A percentile compares a stretch with the other conserved stretches of the same genome.
phyloP scores from a whole-genome alignment of 2,888 invertebrate species.

The Brachyopa scutellaris region DNA sequence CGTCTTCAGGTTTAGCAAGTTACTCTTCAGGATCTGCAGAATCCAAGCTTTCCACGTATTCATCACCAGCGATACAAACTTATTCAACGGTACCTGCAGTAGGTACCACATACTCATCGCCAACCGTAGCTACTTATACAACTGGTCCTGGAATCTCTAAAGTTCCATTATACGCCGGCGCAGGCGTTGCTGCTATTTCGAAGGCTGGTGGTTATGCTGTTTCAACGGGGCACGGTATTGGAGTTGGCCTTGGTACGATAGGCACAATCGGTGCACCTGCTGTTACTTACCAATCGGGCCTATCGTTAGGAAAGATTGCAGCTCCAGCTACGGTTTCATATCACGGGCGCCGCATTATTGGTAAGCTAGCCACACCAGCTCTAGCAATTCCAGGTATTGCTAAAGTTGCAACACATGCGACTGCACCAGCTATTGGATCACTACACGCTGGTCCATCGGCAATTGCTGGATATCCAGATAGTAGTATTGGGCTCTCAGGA shows the following conservation, averaged over 20 bases:
- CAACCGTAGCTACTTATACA: conserved; percentile 11
- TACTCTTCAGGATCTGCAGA: conserved; percentile 75
- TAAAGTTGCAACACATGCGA: conserved; percentile 70
- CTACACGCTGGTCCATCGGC: conserved; percentile 16
- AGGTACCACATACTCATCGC: conserved; percentile 69
- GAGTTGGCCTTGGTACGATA: conserved; percentile 16
- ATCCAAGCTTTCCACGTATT: conserved; percentile 73
- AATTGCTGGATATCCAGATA: conserved; percentile 18
- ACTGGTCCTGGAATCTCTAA: conserved; percentile 38
- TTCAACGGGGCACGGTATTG: conserved; percentile 37
- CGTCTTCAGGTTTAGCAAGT: conserved; percentile 62
- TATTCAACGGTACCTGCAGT: conserved; percentile 76
- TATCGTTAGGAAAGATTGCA: conserved; percentile 67
- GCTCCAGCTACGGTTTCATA: conserved; percentile 70
- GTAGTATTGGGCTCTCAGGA: conserved; percentile 39
- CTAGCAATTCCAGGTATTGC: conserved; percentile 53
- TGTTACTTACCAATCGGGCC: conserved; percentile 45
- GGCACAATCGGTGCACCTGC: conserved; percentile 19
- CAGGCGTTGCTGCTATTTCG: conserved; percentile 40
- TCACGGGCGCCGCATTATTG: conserved; percentile 60
- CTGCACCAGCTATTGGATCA: conserved; percentile 82
- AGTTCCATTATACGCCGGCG: conserved; percentile 6
- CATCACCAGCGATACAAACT: conserved; percentile 62
- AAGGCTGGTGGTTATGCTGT: conserved; percentile 50
- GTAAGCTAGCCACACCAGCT: conserved; percentile 67